phyloP scores from a whole-genome alignment of 1,140 invertebrate species.

The Atopsyche davidsoni region DNA sequence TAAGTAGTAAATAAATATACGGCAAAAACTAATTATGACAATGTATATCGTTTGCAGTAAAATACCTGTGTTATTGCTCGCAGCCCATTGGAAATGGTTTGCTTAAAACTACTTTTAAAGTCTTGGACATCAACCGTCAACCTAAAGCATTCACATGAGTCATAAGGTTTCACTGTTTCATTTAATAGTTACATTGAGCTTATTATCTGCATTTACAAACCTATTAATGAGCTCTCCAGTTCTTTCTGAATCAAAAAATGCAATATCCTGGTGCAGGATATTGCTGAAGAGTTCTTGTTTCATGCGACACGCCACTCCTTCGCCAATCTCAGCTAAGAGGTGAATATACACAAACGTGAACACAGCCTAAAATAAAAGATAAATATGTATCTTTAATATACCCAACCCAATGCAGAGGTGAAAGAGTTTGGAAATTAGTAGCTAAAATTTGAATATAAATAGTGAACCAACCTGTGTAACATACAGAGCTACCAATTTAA shows the following conservation, averaged over 20 bases:
- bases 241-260: constrained; percentile 85
- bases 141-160: constrained; percentile 44
- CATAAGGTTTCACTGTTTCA: background rate
- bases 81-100: constrained; percentile 82
- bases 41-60: constrained; percentile 17
- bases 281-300: constrained; percentile 76
- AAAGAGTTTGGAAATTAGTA: too few relatives aligned
- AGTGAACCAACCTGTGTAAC: constrained; percentile 21
- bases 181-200: background rate
- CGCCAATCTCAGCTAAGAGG: constrained; percentile 77
- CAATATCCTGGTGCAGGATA: constrained; percentile 80
- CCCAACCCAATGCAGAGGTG: background rate
- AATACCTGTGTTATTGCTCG: constrained; percentile 73
- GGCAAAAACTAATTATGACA: too few relatives aligned
- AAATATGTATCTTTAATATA: constrained; percentile 23
- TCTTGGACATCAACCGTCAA: constrained; percentile 92
- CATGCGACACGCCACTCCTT: constrained; percentile 75
- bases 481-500: constrained; percentile 26
- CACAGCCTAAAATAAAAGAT: constrained; percentile 63
- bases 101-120: constrained; percentile 94
- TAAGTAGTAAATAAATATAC: background rate
- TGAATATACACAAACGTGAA: constrained; percentile 89
- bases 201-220: constrained; percentile 35
- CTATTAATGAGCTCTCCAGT: constrained; percentile 88
- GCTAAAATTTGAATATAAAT: too few relatives aligned